phyloP scores from a whole-genome alignment of 1,140 invertebrate species.

The Brachionus plicatilis region DNA sequence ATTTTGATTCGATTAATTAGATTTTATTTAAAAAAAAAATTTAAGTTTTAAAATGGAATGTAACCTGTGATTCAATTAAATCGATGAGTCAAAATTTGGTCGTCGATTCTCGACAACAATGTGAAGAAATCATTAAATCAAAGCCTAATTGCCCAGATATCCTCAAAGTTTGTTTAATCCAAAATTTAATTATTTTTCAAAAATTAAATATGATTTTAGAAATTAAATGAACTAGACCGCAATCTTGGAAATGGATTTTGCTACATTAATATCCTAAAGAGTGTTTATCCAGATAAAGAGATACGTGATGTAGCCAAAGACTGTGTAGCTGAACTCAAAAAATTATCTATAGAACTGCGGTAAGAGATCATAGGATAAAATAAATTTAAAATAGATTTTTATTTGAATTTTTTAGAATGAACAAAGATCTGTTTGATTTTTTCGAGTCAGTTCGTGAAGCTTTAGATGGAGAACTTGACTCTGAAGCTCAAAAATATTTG shows the following conservation, averaged over 20 bases:
- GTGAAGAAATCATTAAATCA: background rate
- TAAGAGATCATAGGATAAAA: slow-evolving; percentile 39
- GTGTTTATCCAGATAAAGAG: slow-evolving; percentile 56
- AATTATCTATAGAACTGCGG: slow-evolving; percentile 60
- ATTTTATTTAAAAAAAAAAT: background rate
- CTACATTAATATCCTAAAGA: slow-evolving; percentile 50
- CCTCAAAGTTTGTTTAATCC: background rate
- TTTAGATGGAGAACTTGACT: slow-evolving; percentile 45
- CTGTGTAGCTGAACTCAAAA: slow-evolving; percentile 57
- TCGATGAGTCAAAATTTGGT: background rate
- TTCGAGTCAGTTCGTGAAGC: slow-evolving; percentile 54
- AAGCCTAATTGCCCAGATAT: background rate
- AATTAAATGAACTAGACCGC: slow-evolving; percentile 30
- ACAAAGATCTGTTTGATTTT: slow-evolving; percentile 59
- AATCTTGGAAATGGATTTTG: slow-evolving; percentile 20
- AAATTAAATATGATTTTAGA: background rate
- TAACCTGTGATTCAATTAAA: background rate
- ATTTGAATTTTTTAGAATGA: slow-evolving; percentile 51
- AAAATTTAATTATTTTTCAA: background rate
- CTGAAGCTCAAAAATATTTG: slow-evolving; percentile 55
- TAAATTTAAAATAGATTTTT: background rate
- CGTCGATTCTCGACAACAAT: background rate
- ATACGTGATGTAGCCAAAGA: slow-evolving; percentile 57
- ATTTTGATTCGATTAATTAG: background rate
- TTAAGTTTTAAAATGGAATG: slow-evolving; percentile 34